Percentiles rank a stretch among this genome's conserved stretches.
Conservation (phyloP, 2,888 invertebrate species). For the Eumacrocentrus americanus region DNA sequence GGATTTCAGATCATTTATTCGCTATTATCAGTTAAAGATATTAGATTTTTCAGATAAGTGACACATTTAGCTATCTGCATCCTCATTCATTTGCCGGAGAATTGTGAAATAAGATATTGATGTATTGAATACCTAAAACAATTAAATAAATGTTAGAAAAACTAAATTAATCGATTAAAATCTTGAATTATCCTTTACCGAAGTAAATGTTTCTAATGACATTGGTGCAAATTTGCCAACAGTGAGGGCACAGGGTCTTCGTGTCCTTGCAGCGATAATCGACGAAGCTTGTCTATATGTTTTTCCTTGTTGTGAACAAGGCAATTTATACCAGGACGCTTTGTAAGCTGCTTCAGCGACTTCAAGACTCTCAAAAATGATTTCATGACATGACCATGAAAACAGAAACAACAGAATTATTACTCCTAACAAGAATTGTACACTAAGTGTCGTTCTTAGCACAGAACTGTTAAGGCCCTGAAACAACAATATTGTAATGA, state of each 20-base stretch:
- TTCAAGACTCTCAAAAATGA: slow-evolving; percentile 39
- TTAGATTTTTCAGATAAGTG: too few relatives aligned
- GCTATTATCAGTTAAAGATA: too few relatives aligned
- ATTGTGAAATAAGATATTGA: slow-evolving; percentile 34
- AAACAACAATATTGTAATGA: background rate
- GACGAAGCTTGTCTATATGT: slow-evolving; percentile 31
- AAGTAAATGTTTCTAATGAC: slow-evolving; percentile 41
- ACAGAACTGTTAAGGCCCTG: slow-evolving; percentile 30
- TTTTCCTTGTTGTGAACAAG: slow-evolving; percentile 29
- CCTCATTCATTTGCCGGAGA: slow-evolving; percentile 30
- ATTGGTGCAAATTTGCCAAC: slow-evolving; percentile 41
- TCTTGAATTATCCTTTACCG: slow-evolving; percentile 22
- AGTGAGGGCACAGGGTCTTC: slow-evolving; percentile 37
- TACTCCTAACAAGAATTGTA: slow-evolving; percentile 35
- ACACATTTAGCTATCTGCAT: background rate
- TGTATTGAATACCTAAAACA: slow-evolving; percentile 31
- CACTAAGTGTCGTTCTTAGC: slow-evolving; percentile 24
- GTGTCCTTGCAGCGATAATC: slow-evolving; percentile 40
- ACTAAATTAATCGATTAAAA: background rate
- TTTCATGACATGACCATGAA: slow-evolving; percentile 40
- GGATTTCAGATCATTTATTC: too few relatives aligned
- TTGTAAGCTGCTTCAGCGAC: slow-evolving; percentile 40
- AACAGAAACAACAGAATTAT: slow-evolving; percentile 40
- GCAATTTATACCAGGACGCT: slow-evolving; percentile 38
- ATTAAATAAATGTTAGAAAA: background rate